phyloP scores from a whole-genome alignment of 2,113 vertebrate genomes.

The Melanotaenia duboulayi region DNA sequence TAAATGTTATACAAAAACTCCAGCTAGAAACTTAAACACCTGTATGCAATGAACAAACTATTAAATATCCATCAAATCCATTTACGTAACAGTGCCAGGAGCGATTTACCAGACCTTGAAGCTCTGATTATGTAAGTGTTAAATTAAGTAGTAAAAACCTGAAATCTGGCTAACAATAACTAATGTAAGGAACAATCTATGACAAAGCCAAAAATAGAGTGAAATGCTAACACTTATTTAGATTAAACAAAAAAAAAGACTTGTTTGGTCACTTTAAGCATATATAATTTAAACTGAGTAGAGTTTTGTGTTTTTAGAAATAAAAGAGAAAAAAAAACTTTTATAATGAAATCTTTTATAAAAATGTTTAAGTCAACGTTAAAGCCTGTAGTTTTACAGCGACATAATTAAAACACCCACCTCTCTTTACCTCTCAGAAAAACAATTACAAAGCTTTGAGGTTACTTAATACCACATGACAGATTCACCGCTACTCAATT shows the following conservation, averaged over 20 bases:
- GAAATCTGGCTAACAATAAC: neutral
- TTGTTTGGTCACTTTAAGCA: too few species aligned
- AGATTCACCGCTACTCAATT: conserved; percentile 33
- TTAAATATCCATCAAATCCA: too few species aligned
- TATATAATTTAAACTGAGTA: too few species aligned
- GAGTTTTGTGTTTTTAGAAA: too few species aligned
- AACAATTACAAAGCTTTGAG: conserved; percentile 37
- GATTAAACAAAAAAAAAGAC: too few species aligned
- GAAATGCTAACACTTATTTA: neutral
- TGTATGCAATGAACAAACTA: too few species aligned
- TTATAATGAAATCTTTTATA: too few species aligned
- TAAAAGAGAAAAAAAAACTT: too few species aligned
- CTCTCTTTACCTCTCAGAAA: conserved; percentile 7
- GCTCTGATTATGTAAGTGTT: neutral
- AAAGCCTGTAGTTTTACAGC: neutral
- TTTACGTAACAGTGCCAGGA: too few species aligned
- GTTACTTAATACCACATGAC: conserved; percentile 36
- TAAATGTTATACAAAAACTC: neutral
- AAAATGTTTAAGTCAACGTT: neutral
- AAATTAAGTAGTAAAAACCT: neutral
- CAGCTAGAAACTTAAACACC: too few species aligned
- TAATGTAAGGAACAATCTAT: neutral
- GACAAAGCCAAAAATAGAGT: neutral
- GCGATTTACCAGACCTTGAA: too few species aligned
- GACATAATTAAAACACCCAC: conserved; percentile 3